Evolutionary conservation across 2,888 invertebrate species (phyloP), one percentile per base, ranked within the genome.

Genomic region (Apoda limacodes): DNA sequence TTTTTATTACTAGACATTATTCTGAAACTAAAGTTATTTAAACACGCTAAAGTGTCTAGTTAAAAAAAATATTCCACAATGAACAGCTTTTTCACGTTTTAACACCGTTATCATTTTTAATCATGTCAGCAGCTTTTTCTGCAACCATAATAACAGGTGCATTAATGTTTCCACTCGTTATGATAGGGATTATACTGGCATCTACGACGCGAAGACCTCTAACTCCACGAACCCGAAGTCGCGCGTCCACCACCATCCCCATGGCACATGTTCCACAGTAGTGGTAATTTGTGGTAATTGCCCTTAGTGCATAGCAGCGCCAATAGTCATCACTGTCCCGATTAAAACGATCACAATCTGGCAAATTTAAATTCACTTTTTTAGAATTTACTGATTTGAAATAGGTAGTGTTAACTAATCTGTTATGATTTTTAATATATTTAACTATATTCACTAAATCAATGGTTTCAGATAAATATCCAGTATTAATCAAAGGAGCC

Each of bases 291-390:
- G 32, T 13, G 6, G 9, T 1, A 9, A 20, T 17, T 2, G 22
- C 14, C 12, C 25, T 20, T 11, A 32, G 10, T 10, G 54, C 25
- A 7, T 37, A 50, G 37, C 82, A 82, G 28, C 52, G 62, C 70
- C 78, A 72, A 45, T 78, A 82, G 10, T 60, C 65, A 25, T 54
- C 53, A 1, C 57, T 56, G 12, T 51, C 54, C 2, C 49, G 49
- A 2, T 7, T 1, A 3, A 22, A 12, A 3, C 10, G 22, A 5
- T 13, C n/a, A 13, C 34, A 34, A n/a, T n/a, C n/a, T n/a, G n/a
- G n/a, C 10, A 5, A 26, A 5, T 29, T 19, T 13, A 34, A 12
- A 15, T 30, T 22, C 3, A 34, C 9, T 2, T 13, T 20, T 25
- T 24, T 11, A 12, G 21, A 21, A 1, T 10, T 9, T 9, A 28